Evolutionary conservation across 2,888 invertebrate species (phyloP), one percentile per base, ranked within the genome.

Genomic region (Gastracanthus pulcherrimus): DNA sequence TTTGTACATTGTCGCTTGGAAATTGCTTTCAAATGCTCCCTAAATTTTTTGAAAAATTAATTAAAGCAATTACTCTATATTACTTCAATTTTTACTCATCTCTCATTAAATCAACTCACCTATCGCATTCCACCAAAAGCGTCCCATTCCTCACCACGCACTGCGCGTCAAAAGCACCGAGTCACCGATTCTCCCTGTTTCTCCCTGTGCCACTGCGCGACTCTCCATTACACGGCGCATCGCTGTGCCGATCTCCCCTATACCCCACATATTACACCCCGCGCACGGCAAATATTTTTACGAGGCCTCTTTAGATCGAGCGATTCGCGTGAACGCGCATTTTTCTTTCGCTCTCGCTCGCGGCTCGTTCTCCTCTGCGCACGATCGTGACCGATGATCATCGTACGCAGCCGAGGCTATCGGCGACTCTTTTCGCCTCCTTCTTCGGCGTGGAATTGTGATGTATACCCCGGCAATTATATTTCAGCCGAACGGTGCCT

Each of bases 261-360:
- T n/a, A n/a, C n/a, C n/a, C n/a, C n/a, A n/a, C n/a, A n/a, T n/a
- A n/a, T n/a, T n/a, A n/a, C 9, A 51, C 23, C 26, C 38, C 5
- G 11, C 13, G 16, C 23, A 9, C 13, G 51, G 75, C 45, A 77
- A 81, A 81, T 76, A 80, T 76, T 82, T 82, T 72, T 80, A 80
- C 41, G 80, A 80, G 51, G 23, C 36, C 79, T 76, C 82, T 80
- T 76, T 76, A 82, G 82, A 80, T 80, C 62, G 41, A 9, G 23
- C 36, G 82, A 82, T 82, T 76, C 29, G 67, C 38, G 70, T 69
- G 58, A 74, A 45, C n/a, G 51, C 38, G 36, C 75, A 58, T 76
- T 76, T 76, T 70, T 67, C n/a, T 70, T 45, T 62, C 29, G 36
- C 9, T 34, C 26, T 45, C 36, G n/a, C 4, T 38, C n/a, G 1